Evolutionary conservation across 2,797 vertebrate genomes (phyloP).

Genomic region (Trematomus bernacchii): DNA sequence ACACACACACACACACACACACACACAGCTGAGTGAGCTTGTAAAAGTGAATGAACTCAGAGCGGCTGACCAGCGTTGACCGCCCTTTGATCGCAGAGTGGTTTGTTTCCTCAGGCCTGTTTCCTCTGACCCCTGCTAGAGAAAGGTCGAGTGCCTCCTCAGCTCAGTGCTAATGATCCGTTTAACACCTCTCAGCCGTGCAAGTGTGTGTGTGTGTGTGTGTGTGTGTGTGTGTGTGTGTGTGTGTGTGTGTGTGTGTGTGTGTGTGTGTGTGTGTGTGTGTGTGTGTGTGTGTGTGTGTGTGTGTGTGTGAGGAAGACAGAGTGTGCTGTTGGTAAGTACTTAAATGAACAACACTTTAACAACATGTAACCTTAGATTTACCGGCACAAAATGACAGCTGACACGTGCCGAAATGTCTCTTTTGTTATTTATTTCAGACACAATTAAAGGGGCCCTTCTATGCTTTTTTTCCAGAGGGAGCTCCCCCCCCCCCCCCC

Average conservation of each 20-base stretch:
- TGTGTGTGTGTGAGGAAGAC: slow-evolving; percentile 16
- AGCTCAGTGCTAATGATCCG: slow-evolving; percentile 92
- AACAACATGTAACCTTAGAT: slow-evolving; percentile 49
- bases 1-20: slow-evolving; percentile 16
- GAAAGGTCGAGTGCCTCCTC: slow-evolving; percentile 78
- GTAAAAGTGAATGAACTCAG: slow-evolving; percentile 75
- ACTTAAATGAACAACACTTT: slow-evolving; percentile 54
- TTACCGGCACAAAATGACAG: slow-evolving; percentile 49
- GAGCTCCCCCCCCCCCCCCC: no score
- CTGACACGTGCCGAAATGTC: slow-evolving; percentile 42
- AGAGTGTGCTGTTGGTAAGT: slow-evolving; percentile 38
- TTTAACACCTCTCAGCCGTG: slow-evolving; percentile 87
- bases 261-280: slow-evolving; percentile 17
- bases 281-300: slow-evolving; percentile 47
- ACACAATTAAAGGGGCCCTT: slow-evolving; percentile 21
- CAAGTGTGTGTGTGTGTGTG: slow-evolving; percentile 49
- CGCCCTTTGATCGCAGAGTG: slow-evolving; percentile 86
- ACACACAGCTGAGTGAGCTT: slow-evolving; percentile 28
- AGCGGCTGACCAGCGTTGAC: slow-evolving; percentile 69
- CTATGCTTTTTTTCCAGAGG: no score
- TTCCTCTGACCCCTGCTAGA: slow-evolving; percentile 86
- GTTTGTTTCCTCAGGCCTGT: slow-evolving; percentile 90
- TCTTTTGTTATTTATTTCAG: slow-evolving; percentile 63
- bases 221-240: slow-evolving; percentile 47
- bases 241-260: slow-evolving; percentile 23